Conservation (phyloP, 1,140 invertebrate genomes). For the Oedothorax gibbosus region DNA sequence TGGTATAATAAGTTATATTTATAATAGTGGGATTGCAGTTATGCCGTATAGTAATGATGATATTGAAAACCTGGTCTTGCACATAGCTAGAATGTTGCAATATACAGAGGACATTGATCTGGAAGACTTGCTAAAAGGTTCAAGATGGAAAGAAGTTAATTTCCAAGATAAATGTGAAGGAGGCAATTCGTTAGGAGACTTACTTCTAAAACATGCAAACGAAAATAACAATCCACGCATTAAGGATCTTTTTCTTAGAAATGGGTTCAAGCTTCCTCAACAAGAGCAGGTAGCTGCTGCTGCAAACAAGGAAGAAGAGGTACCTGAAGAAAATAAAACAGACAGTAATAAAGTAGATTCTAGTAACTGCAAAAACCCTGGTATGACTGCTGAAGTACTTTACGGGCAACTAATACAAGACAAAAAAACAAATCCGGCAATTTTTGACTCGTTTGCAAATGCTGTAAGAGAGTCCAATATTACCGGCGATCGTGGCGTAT, state of each 20-base stretch:
- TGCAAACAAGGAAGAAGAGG: constrained; percentile 1
- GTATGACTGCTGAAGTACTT: constrained; percentile 8
- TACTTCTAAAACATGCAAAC: constrained; percentile 3
- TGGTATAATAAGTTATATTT: neutral
- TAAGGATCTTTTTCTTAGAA: neutral
- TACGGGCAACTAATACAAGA: constrained; percentile 2
- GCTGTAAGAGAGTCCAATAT: neutral
- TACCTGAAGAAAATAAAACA: constrained; percentile 3
- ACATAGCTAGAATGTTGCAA: neutral
- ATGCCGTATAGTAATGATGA: neutral
- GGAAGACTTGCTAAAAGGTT: neutral
- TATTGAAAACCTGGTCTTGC: neutral
- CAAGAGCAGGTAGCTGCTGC: neutral
- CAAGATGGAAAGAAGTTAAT: constrained; percentile 6
- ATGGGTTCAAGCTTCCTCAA: neutral
- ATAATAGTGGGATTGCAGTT: neutral
- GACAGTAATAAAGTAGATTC: constrained; percentile 6
- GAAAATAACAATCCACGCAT: constrained; percentile 4
- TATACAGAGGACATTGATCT: neutral
- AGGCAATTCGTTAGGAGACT: constrained; percentile 1
- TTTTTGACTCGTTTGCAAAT: constrained; percentile 5
- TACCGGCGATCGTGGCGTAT: neutral
- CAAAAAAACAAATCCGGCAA: neutral
- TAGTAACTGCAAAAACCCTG: constrained; percentile 2
- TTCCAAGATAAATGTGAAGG: constrained; percentile 8